Conservation (phyloP, 2,888 invertebrate genomes). For the Ethmia dodecea region DNA sequence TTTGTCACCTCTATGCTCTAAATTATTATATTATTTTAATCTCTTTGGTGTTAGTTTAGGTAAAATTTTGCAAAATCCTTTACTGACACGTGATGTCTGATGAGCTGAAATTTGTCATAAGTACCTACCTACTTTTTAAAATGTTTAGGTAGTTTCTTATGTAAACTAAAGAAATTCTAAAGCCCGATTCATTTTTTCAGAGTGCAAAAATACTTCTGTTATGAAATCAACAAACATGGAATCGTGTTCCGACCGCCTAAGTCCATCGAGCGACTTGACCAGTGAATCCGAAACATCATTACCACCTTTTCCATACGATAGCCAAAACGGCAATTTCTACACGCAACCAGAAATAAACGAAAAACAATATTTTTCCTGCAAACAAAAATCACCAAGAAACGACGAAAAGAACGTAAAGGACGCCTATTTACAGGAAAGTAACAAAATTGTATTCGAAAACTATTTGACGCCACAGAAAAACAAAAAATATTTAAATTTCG, state of each 20-base stretch:
- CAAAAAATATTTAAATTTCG: constrained; percentile 68
- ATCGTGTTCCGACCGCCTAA: constrained; percentile 61
- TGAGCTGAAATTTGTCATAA: too few relatives aligned
- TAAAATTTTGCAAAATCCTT: too few relatives aligned
- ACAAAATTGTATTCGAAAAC: constrained; percentile 56
- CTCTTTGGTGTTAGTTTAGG: too few relatives aligned
- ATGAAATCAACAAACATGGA: constrained; percentile 75
- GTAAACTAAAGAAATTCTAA: too few relatives aligned
- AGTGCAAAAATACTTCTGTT: constrained; percentile 21
- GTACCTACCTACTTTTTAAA: too few relatives aligned
- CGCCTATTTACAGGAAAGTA: constrained; percentile 55
- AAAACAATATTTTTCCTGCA: constrained; percentile 61
- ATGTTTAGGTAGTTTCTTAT: too few relatives aligned
- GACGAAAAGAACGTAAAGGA: constrained; percentile 60
- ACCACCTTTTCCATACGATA: constrained; percentile 61
- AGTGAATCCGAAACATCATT: constrained; percentile 67
- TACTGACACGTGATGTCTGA: too few relatives aligned
- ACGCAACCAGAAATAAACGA: constrained; percentile 44
- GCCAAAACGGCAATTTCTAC: constrained; percentile 52
- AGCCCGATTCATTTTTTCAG: too few relatives aligned
- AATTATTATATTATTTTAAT: too few relatives aligned
- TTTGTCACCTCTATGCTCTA: too few relatives aligned
- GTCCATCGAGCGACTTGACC: constrained; percentile 63
- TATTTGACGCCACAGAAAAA: constrained; percentile 53
- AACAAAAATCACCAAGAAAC: constrained; percentile 46